phyloP scores from a whole-genome alignment of 2,113 vertebrate species.

The Zosterops lateralis region DNA sequence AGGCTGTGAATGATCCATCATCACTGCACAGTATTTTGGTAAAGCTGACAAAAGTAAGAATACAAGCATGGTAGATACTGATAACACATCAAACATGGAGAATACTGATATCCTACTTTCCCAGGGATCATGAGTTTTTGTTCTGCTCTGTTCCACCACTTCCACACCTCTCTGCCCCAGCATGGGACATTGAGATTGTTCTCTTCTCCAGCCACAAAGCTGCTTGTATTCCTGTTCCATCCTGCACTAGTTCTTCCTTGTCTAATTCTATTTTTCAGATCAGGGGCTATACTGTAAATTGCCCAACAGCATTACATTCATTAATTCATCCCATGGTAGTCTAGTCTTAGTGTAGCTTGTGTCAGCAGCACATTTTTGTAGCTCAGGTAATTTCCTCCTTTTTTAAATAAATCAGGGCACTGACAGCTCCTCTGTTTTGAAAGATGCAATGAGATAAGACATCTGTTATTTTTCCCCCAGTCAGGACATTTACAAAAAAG shows the following conservation, averaged over 20 bases:
- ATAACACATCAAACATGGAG: neutral
- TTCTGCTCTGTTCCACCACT: neutral
- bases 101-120: neutral
- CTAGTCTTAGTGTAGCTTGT: neutral
- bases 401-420: neutral
- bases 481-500: neutral
- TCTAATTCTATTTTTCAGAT: conserved; percentile 8
- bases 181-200: neutral
- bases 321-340: neutral
- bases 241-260: neutral
- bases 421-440: neutral
- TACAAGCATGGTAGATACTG: neutral
- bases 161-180: no score
- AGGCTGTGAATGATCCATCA: neutral
- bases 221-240: neutral
- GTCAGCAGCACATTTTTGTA: neutral
- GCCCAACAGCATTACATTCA: neutral
- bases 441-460: neutral
- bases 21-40: neutral
- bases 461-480: neutral
- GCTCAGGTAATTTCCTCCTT: neutral
- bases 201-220: neutral
- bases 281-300: neutral
- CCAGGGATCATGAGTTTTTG: neutral
- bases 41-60: neutral